These are phyloP conservation scores for Silurus glanis DNA, from an alignment of 2,113 vertebrate species.

Conservation along the genomic window DNA sequence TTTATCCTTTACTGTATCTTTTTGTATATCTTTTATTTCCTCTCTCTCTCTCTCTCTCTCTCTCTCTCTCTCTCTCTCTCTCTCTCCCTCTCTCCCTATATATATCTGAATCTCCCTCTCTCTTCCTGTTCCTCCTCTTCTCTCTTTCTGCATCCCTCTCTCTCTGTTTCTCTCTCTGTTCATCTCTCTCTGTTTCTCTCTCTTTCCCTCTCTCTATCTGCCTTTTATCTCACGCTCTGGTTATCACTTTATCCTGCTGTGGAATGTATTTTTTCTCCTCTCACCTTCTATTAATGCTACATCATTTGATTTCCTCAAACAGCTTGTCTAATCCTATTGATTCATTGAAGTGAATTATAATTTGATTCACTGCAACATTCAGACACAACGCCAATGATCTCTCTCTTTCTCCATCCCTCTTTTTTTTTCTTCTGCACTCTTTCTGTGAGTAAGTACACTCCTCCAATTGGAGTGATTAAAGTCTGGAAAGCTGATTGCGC, in stretches of 20 bases:
- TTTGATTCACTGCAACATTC: neutral
- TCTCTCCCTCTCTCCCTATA: neutral
- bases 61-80: neutral
- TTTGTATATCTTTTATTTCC: neutral
- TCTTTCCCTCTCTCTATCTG: neutral
- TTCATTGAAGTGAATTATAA: neutral
- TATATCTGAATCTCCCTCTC: neutral
- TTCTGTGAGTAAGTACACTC: neutral
- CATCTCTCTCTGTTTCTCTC: neutral
- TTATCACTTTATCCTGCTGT: neutral
- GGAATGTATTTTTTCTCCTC: neutral
- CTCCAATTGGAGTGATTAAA: constrained; percentile 10
- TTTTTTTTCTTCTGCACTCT: neutral
- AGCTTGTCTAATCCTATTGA: neutral
- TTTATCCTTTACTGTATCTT: neutral
- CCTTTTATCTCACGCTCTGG: neutral
- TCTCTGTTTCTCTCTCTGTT: neutral
- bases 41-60: neutral
- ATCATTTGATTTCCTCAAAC: neutral
- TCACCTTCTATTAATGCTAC: neutral
- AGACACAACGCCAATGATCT: neutral
- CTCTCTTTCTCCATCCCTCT: neutral
- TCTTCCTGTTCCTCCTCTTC: neutral
- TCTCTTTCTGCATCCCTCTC: neutral
- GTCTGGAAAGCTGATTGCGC: constrained; percentile 24